Evolutionary conservation across 2,888 invertebrate species (phyloP), one percentile per base, ranked within the genome.

Genomic region (Dysmachus trigonus): DNA sequence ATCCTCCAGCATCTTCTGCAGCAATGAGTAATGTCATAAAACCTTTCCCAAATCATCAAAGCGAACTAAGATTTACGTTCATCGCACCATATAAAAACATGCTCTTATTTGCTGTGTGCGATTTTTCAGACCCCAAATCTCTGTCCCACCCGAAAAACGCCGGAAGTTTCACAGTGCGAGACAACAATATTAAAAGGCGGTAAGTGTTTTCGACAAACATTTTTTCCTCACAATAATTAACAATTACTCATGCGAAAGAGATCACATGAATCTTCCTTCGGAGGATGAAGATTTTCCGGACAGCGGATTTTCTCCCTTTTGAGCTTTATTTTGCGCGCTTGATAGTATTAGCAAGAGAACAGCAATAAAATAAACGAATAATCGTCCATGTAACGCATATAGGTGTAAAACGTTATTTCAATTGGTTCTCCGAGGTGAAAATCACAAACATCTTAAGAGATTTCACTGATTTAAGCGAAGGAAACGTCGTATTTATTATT

Each of bases 1-100:
- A 71, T 38, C 83, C 72, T 27, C 27, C 18, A 72, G 30, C 2
- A 83, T 83, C 41, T 83, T 41, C 72, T 83, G 72, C 38, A 72
- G 83, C 83, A 83, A 83, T 83, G 72, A 72, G 71, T 83, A 83
- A 83, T 83, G 72, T 72, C 83, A 83, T 83, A 83, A 83, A 83
- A 83, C 83, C 83, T 71, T 83, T 83, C 72, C 72, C 83, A 38
- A 83, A 83, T 83, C 83, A 72, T 83, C 83, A 83, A 83, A 83
- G 83, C 38, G 83, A 72, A 83, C 83, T 83, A 83, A 83, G 83
- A 72, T 83, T 83, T 72, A 83, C 72, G 83, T 83, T 83, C 72
- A 72, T 15, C 38, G 83, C 38, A 71, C 72, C 83, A 71, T 72
- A 72, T 72, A 72, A 83, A 72, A 72, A 83, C 41, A 38, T 38